Percentiles rank a stretch among this genome's conserved stretches.
Evolutionary conservation across 2,113 vertebrate species (phyloP).

Genomic region (Thalassoma bifasciatum): DNA sequence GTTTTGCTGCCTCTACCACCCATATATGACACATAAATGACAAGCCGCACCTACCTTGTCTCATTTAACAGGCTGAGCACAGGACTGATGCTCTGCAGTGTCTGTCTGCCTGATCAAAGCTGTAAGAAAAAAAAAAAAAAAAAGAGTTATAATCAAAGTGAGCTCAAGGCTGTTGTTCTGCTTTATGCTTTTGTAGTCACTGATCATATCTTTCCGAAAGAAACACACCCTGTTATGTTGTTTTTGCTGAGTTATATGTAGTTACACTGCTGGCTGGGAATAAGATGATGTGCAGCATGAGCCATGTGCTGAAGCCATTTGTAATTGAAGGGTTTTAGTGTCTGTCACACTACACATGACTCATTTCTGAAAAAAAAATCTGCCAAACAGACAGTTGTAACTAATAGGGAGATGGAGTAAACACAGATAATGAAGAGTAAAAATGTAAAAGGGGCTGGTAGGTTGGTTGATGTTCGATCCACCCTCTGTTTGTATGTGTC

Average conservation of each 20-base stretch:
- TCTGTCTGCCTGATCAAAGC: conserved; percentile 36
- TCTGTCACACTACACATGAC: conserved; percentile 24
- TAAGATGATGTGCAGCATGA: conserved; percentile 1
- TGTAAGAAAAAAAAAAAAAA: not conserved
- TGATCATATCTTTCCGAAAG: not conserved
- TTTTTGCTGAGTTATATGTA: conserved; percentile 2
- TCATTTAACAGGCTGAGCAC: conserved; percentile 21
- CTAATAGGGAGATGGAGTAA: not conserved
- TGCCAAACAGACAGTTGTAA: conserved; percentile 7
- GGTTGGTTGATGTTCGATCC: conserved; percentile 22
- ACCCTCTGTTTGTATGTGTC: conserved; percentile 32
- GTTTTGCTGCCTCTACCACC: not conserved
- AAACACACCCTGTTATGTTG: not conserved
- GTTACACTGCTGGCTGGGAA: not conserved
- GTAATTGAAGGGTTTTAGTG: conserved; percentile 8
- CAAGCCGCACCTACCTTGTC: not conserved
- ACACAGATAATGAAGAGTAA: not conserved
- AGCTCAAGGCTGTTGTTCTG: conserved; percentile 19
- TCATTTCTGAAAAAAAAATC: conserved; percentile 43
- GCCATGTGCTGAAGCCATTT: conserved; percentile 3
- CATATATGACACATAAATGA: not conserved
- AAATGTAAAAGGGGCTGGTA: conserved; percentile 23
- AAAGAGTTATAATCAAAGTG: conserved; percentile 18
- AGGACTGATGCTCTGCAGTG: conserved; percentile 17
- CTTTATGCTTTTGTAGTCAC: conserved; percentile 6